Evolutionary conservation across 2,113 vertebrate genomes (phyloP).

Genomic region (Malurus melanocephalus): DNA sequence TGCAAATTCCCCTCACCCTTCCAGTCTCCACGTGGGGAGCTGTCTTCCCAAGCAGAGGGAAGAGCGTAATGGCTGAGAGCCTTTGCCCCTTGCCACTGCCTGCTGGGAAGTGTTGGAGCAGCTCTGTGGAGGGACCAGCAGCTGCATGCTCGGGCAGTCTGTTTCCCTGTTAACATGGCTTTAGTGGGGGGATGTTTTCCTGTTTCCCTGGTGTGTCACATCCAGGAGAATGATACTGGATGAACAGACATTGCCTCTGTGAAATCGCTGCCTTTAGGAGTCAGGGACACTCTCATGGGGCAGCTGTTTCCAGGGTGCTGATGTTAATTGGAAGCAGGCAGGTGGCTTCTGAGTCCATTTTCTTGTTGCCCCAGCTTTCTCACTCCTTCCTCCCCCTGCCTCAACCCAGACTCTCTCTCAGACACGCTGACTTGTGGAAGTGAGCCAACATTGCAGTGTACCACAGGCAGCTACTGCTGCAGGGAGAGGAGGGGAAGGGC

Average conservation of each 20-base stretch:
- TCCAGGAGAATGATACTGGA: not conserved
- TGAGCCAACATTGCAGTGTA: conserved; percentile 11
- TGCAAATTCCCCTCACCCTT: not conserved
- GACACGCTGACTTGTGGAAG: conserved; percentile 13
- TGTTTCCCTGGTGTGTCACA: not conserved
- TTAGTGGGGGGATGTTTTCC: not conserved
- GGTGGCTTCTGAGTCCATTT: not conserved
- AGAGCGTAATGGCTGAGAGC: not conserved
- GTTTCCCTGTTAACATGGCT: not conserved
- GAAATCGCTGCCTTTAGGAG: not conserved
- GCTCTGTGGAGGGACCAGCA: conserved; percentile 5
- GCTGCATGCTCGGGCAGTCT: conserved; percentile 8
- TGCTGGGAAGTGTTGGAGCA: not conserved
- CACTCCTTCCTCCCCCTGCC: not conserved
- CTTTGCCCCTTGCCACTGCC: not conserved
- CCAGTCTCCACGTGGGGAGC: not conserved
- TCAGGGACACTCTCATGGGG: not conserved
- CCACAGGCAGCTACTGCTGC: conserved; percentile 8
- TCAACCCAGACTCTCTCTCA: not conserved
- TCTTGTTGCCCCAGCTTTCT: not conserved
- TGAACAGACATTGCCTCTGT: not conserved
- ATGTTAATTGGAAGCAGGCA: not conserved
- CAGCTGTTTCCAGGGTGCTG: not conserved
- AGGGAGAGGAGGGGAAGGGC: not conserved
- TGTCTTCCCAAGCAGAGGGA: not conserved